Evolutionary conservation across 2,113 vertebrate genomes (phyloP).

Genomic region (Oophaga pumilio): DNA sequence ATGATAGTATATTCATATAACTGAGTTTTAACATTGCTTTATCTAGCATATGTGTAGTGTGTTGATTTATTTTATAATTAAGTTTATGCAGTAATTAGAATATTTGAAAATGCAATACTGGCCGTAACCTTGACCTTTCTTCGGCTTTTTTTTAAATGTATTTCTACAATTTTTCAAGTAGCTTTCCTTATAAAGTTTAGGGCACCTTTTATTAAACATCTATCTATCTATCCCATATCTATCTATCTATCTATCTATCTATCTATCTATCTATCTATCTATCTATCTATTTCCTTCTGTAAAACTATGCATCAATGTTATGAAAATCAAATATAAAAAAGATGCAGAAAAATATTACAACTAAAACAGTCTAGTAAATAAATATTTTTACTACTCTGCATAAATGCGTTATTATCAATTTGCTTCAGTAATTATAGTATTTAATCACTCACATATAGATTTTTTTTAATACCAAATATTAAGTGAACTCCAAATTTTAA

Average conservation of each 20-base stretch:
- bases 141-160: not conserved
- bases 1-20: not conserved
- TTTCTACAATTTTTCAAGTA: not conserved
- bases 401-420: not conserved
- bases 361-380: not conserved
- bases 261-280: not conserved
- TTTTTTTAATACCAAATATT: not conserved
- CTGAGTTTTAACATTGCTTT: not conserved
- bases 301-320: not conserved
- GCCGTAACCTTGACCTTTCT: not conserved
- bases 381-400: not conserved
- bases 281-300: not conserved
- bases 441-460: not conserved
- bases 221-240: not conserved
- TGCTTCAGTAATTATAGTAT: not conserved
- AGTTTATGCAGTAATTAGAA: not conserved
- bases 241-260: constrained; percentile 9
- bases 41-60: not conserved
- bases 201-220: not conserved
- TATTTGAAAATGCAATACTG: not conserved
- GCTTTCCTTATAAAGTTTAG: not conserved
- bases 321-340: not conserved
- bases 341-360: not conserved
- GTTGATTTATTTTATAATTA: not conserved
- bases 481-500: not conserved